Conservation (phyloP, 2,888 invertebrate species). For the Pollenia griseotomentosa region DNA sequence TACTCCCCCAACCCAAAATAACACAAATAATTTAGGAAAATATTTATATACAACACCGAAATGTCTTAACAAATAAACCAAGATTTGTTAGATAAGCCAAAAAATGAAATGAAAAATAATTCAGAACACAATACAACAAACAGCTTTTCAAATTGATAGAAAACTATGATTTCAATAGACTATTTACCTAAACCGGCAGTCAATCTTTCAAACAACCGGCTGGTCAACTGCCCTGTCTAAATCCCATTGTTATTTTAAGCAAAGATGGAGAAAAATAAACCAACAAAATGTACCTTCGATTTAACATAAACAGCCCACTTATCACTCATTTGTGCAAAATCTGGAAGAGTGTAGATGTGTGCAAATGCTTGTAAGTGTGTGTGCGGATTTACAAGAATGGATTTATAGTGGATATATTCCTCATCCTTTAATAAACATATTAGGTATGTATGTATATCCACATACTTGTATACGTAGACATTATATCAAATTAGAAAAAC, state of each 20-base stretch:
- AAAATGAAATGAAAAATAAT: not conserved
- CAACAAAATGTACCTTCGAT: constrained; percentile 45
- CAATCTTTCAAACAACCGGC: not conserved
- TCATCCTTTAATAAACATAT: not conserved
- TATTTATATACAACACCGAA: constrained; percentile 43
- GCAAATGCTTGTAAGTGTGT: not conserved
- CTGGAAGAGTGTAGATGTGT: not conserved
- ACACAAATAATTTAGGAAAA: not conserved
- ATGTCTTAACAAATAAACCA: constrained; percentile 56
- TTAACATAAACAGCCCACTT: constrained; percentile 49
- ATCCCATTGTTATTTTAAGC: not conserved
- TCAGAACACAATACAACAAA: constrained; percentile 46
- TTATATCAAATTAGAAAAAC: not conserved
- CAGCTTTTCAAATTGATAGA: constrained; percentile 47
- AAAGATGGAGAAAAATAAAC: not conserved
- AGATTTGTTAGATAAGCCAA: constrained; percentile 54
- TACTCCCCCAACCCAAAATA: not conserved
- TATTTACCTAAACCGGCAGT: constrained; percentile 27
- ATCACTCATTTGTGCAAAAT: constrained; percentile 52
- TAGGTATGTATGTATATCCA: not conserved
- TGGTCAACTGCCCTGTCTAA: not conserved
- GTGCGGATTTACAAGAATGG: not conserved
- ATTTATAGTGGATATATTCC: not conserved
- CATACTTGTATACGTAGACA: not conserved
- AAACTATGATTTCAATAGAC: constrained; percentile 49